Conservation (phyloP, 2,113 vertebrate species). For the Capra hircus region DNA sequence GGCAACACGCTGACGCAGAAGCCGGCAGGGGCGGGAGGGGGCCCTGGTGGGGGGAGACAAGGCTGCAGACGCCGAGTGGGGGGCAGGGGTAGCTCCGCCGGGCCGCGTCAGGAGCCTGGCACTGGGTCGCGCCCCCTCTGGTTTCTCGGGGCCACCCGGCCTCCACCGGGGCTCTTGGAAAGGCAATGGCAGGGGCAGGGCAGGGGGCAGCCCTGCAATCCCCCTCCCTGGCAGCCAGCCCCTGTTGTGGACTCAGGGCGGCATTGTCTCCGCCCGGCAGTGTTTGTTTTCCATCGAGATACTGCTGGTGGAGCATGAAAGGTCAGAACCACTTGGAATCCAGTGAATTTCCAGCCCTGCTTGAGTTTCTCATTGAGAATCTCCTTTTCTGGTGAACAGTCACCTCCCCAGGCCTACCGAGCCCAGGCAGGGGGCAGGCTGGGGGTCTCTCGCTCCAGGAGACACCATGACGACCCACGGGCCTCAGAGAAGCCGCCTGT, state of each 20-base stretch:
- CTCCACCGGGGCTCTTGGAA: neutral
- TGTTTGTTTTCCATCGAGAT: conserved; percentile 55
- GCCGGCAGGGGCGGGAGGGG: neutral
- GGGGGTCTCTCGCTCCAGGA: neutral
- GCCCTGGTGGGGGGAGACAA: neutral
- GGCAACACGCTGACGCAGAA: conserved; percentile 55
- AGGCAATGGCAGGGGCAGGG: neutral
- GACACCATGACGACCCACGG: neutral
- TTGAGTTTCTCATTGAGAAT: conserved; percentile 49
- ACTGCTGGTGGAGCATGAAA: conserved; percentile 58
- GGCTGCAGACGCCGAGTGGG: neutral
- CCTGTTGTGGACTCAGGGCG: neutral
- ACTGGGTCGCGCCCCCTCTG: neutral
- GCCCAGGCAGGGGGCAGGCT: neutral
- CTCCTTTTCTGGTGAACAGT: conserved; percentile 64
- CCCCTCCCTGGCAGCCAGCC: too few relatives aligned
- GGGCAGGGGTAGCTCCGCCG: neutral
- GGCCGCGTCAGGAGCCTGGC: neutral
- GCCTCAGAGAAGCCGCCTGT: neutral
- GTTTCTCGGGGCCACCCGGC: neutral
- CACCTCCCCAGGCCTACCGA: neutral
- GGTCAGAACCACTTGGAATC: conserved; percentile 66
- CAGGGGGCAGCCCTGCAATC: too few relatives aligned
- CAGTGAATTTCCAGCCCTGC: conserved; percentile 53
- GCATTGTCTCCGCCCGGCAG: conserved; percentile 16